Base-by-base conservation (phyloP, 2,113 vertebrate genomes). In the Vulpes ferrilata region DNA sequence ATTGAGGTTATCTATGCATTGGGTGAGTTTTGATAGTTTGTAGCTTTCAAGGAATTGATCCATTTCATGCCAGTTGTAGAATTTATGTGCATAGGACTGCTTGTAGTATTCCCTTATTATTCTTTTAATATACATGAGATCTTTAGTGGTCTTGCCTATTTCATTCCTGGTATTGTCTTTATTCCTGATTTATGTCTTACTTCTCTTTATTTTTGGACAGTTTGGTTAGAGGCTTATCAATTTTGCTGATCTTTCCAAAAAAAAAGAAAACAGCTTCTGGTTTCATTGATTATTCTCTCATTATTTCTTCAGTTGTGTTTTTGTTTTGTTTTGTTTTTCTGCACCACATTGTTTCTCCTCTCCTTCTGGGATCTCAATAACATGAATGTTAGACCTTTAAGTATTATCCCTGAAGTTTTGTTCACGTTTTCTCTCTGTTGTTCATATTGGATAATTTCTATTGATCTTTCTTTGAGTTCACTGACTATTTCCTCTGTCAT, bases 201-300 rank as follows among this genome's bases (percentile, higher is more conserved):
- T 25, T 57, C 22, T 57, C n/a, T 92, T 57, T 73, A 53, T 79
- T 15, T 65, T 57, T 84, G 16, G 7, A 55, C 53, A 81, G 9
- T 81, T 43, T 92, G 22, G 3, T 32, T 92, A 90, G 19, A 71
- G 7, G 3, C 48, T 83, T 71, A 55, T 88, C 30, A 53, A 43
- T 71, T 90, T 83, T 94, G 79, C 22, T 88, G 57, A 79, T 60
- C 23, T 88, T 95, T 84, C 82, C 13, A 78, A 89, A 88, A 22
- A 95, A 71, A 9, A 78, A 89, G 84, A 22, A 95, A 71, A 9
- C 22, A 62, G 30, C 19, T 78, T 96, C 84, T 43, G 53, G 38
- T 69, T 95, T 95, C 23, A 65, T 67, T 90, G 11, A 88, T 71
- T 85, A 64, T 64, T 91, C 53, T 94, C 16, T 88, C 16, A 38